Conservation (phyloP, 2,797 vertebrate species). For the Dromococcyx pavoninus region DNA sequence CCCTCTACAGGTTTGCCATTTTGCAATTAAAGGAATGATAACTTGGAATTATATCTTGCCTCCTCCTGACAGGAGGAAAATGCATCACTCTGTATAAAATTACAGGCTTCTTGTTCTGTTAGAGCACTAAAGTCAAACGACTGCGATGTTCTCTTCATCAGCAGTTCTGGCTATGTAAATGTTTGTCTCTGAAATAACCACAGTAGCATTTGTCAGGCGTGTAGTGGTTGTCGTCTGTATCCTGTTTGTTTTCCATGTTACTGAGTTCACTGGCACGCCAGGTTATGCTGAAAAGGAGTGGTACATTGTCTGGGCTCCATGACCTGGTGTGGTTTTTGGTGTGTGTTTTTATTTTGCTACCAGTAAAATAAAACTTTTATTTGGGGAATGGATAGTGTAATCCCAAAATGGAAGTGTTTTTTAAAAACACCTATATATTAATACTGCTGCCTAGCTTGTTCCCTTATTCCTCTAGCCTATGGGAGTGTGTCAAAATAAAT, state of each 20-base stretch:
- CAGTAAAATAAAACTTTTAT: too few relatives aligned
- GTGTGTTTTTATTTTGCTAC: too few relatives aligned
- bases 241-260: neutral
- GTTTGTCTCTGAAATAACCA: neutral
- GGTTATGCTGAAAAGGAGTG: neutral
- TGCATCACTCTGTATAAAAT: neutral
- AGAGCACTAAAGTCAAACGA: neutral
- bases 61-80: neutral
- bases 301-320: neutral
- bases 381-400: neutral
- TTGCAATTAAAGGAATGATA: conserved; percentile 1
- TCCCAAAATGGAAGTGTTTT: neutral
- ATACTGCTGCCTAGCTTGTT: neutral
- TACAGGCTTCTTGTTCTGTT: neutral
- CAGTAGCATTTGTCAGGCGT: neutral
- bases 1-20: neutral
- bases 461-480: neutral
- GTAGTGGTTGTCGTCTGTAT: neutral
- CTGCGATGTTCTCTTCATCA: neutral
- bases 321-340: rapidly evolving
- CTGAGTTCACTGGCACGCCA: neutral
- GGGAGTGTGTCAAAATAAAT: neutral
- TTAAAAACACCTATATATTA: rapidly evolving
- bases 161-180: neutral
- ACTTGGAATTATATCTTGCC: neutral